A percentile compares a stretch with the other conserved stretches of the same genome.
Evolutionary conservation across 1,140 invertebrate species (phyloP).

Genomic region (Vollenhovia emeryi): DNA sequence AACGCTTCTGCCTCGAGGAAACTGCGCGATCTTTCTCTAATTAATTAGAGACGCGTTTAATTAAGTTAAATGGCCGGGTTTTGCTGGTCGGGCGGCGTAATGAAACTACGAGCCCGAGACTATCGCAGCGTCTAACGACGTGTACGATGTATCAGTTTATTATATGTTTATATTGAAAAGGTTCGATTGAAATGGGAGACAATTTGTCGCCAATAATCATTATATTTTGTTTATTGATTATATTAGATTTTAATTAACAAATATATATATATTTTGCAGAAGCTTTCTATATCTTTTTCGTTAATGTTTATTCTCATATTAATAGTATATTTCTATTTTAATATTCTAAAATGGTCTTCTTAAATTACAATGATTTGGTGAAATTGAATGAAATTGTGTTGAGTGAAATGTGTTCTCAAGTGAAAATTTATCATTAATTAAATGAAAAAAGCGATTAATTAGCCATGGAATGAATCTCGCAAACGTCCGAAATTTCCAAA

Average conservation of each 20-base stretch:
- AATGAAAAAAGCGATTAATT: slow-evolving; percentile 57
- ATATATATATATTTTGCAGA: neutral
- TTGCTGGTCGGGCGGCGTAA: slow-evolving; percentile 10
- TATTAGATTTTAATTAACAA: neutral
- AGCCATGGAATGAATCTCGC: slow-evolving; percentile 4
- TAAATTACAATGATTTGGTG: neutral
- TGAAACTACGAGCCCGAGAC: slow-evolving; percentile 28
- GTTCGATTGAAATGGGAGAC: neutral
- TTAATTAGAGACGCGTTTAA: slow-evolving; percentile 74
- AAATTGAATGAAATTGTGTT: neutral
- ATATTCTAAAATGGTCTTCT: neutral
- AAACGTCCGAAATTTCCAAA: slow-evolving; percentile 3
- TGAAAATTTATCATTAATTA: neutral
- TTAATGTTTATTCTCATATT: neutral
- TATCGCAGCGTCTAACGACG: slow-evolving; percentile 16
- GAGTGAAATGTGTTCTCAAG: neutral
- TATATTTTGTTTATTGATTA: neutral
- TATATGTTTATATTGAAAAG: slow-evolving; percentile 36
- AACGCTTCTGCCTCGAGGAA: slow-evolving; percentile 42
- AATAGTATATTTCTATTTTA: neutral
- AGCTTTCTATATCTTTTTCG: neutral
- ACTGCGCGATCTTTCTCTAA: slow-evolving; percentile 65
- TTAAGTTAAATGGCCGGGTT: slow-evolving; percentile 71
- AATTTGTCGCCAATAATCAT: neutral
- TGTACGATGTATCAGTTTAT: neutral